Evolutionary conservation across 2,888 invertebrate genomes (phyloP), one percentile per base, ranked within the genome.

Genomic region (Tinea semifulvella): DNA sequence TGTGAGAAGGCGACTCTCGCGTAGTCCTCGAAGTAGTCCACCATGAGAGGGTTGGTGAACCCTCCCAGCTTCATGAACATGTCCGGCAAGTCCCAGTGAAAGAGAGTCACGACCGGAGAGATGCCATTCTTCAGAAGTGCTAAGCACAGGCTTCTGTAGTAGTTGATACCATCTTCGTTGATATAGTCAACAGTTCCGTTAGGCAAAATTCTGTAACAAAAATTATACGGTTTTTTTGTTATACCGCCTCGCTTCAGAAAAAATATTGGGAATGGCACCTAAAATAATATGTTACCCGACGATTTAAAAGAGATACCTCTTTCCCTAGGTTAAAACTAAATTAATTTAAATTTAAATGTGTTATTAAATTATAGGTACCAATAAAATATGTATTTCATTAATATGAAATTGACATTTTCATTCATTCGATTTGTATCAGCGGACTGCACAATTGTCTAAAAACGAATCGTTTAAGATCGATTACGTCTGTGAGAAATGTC

Each of bases 121-220:
- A 92, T 88, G 42, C 84, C 85, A 45, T 83, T 84, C 47, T 72
- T 82, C 17, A 88, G 52, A 14, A 93, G 76, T 52, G 85, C 88
- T 58, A 91, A 79, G 46, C 94, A 88, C 35, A 94, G 59, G 45
- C 84, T 83, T 47, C 89, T 87, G 64, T 94, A 94, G 68, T 92
- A 91, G 42, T 82, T 70, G 1, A 90, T 79, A 16, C 91, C 94
- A 3, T 84, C 84, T 46, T 82, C 69, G 62, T 88, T 94, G 42
- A 92, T 74, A 26, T 83, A 61, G 56, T 87, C 84, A 51, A 84
- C 80, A 27, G 84, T 84, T 18, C 90, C 92, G 18, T 81, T 81
- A 0, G 92, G 91, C 50, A 92, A 68, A 43, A 94, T 76, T 43
- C 93, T 80, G 63, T 25, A 47, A 36, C 28, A 47, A 42, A 35